Base-by-base conservation (phyloP, 92 coral and sea anemone species). In the Ricordea florida region DNA sequence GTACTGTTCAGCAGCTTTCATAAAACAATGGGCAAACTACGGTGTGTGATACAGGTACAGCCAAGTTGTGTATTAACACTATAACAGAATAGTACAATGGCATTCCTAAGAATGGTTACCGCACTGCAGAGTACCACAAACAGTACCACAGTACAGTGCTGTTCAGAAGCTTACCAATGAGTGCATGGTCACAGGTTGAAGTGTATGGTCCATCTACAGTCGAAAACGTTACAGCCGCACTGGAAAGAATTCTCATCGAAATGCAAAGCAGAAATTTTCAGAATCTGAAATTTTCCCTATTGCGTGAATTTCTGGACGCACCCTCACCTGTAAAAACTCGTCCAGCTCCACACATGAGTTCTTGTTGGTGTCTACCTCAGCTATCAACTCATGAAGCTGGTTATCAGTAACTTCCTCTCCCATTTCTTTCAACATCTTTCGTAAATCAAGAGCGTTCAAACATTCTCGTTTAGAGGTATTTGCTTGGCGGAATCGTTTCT, bases 341-440 rank as follows among this genome's bases (percentile, higher is more conserved):
- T 93, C 93, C 50, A 90, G 80, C 38, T 93, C 93, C 17, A 90
- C 83, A 11, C 67, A 78, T 2, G 84, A 76, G 48, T 85, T 85
- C 56, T 83, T 90, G 25, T 90, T 90, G 10, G 77, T 86, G 14
- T 88, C 85, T 46, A 92, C 98, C 74, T 92, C 98, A 41, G 88
- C 87, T 14, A 92, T 78, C 46, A 92, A 74, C 27, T 92, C 96
- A 8, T 74, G 86, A 25, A 92, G 58, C 51, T 90, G 90, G 5
- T 92, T 87, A 4, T 86, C 93, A 0, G 90, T 21, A 0, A 92
- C 65, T 1, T 68, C 81, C 18, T 92, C 98, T 53, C 98, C 98
- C 74, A 79, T 82, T 14, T 85, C 81, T 13, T 66, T 60, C 48
- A 92, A 60, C 30, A 92, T 65, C 48, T 74, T 74, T 40, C 85